A percentile compares a stretch with the other conserved stretches of the same genome.
These are phyloP conservation scores for Amblyraja radiata DNA, from an alignment of 2,797 vertebrate genomes.

Conservation along the genomic window DNA sequence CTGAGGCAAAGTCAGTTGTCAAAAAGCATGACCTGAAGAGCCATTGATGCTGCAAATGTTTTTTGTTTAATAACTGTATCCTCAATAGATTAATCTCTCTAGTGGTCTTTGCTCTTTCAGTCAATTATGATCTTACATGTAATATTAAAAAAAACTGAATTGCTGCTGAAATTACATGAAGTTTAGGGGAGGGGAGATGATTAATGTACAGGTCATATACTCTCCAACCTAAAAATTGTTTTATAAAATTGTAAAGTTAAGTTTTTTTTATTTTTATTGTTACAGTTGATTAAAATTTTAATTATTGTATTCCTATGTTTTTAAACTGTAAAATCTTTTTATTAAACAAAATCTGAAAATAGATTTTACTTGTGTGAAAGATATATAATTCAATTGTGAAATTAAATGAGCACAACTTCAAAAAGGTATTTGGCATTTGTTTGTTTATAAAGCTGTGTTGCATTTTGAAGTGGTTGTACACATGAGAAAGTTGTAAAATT, in stretches of 20 bases:
- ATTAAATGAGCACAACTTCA: neutral
- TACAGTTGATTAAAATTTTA: slow-evolving; percentile 31
- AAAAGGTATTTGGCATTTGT: slow-evolving; percentile 12
- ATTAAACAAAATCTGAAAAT: slow-evolving; percentile 34
- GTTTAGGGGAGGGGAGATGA: slow-evolving; percentile 17
- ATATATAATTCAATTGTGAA: neutral
- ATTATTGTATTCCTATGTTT: slow-evolving; percentile 15
- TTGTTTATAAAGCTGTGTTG: neutral
- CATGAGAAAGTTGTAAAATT: neutral
- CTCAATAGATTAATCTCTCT: slow-evolving; percentile 11
- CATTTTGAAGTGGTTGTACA: neutral
- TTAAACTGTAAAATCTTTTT: slow-evolving; percentile 33
- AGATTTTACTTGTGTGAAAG: slow-evolving; percentile 11
- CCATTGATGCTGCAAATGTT: slow-evolving; percentile 3
- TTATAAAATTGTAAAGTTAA: slow-evolving; percentile 34
- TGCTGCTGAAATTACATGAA: slow-evolving; percentile 37
- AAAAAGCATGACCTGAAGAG: neutral
- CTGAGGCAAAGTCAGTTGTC: neutral
- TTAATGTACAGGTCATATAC: neutral
- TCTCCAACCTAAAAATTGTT: slow-evolving; percentile 12
- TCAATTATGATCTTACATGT: slow-evolving; percentile 25
- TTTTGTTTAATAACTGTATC: neutral
- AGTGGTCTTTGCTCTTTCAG: slow-evolving; percentile 17
- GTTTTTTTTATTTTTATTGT: slow-evolving; percentile 37
- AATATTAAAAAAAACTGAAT: neutral